A percentile compares a stretch with the other conserved stretches of the same genome.
Conservation (phyloP, 2,113 vertebrate genomes). For the Bubalus kerabau region DNA sequence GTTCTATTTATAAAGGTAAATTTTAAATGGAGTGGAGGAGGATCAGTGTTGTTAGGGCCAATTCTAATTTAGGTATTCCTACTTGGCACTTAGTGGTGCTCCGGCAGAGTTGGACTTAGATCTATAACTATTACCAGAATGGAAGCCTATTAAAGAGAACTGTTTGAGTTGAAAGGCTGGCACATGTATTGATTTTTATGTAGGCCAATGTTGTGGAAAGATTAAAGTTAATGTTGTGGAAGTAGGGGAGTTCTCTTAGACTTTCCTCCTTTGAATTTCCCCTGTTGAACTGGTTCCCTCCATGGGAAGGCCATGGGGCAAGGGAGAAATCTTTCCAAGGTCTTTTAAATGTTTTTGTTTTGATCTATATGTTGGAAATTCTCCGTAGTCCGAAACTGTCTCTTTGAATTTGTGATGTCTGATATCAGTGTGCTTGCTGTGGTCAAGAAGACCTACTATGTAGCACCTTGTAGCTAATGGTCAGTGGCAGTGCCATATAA, state of each 20-base stretch:
- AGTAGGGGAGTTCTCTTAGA: neutral
- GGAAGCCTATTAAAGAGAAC: conserved; percentile 44
- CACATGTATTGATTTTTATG: conserved; percentile 46
- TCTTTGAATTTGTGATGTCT: conserved; percentile 27
- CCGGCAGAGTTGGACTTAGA: conserved; percentile 26
- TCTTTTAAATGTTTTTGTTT: neutral
- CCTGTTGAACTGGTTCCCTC: neutral
- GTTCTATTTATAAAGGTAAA: conserved; percentile 35
- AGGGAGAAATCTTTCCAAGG: conserved; percentile 12
- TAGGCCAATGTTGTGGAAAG: conserved; percentile 18
- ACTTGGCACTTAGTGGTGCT: neutral
- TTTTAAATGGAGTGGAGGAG: neutral
- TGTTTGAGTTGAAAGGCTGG: conserved; percentile 20
- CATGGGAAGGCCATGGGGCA: neutral
- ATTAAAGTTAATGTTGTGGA: conserved; percentile 34
- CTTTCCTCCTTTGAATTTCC: neutral
- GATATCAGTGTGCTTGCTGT: neutral
- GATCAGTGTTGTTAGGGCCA: neutral
- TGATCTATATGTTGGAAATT: conserved; percentile 19
- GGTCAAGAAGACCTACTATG: conserved; percentile 51
- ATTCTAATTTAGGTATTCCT: conserved; percentile 37
- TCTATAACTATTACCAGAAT: conserved; percentile 15
- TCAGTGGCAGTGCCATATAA: conserved; percentile 14
- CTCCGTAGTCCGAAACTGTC: neutral
- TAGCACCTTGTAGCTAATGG: neutral